These are phyloP conservation scores for Hypomesus transpacificus DNA, from an alignment of 2,113 vertebrate genomes.

Conservation along the genomic window DNA sequence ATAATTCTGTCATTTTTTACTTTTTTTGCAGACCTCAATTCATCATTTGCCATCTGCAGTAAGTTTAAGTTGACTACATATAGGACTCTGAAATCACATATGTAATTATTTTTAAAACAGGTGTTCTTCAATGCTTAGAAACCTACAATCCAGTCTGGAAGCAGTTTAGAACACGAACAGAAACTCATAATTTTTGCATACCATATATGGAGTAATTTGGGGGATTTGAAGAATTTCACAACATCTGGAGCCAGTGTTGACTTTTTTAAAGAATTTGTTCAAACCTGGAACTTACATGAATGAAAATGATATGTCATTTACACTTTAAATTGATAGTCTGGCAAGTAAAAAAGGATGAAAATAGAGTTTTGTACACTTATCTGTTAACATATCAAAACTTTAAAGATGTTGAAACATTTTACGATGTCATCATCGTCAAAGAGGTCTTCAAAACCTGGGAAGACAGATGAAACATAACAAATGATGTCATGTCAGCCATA, in stretches of 20 bases:
- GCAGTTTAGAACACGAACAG: slow-evolving; percentile 41
- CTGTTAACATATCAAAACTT: slow-evolving; percentile 15
- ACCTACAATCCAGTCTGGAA: slow-evolving; percentile 66
- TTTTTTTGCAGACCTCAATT: slow-evolving; percentile 35
- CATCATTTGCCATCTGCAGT: slow-evolving; percentile 59
- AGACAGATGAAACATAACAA: slow-evolving; percentile 4
- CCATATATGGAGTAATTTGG: slow-evolving; percentile 55
- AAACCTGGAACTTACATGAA: slow-evolving; percentile 44
- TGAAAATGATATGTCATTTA: slow-evolving; percentile 64
- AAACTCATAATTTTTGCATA: slow-evolving; percentile 60
- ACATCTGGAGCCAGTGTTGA: slow-evolving; percentile 56
- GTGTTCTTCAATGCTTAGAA: slow-evolving; percentile 61
- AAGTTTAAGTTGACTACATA: slow-evolving; percentile 41
- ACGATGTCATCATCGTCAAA: slow-evolving; percentile 80
- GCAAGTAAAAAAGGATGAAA: background rate
- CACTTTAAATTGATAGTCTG: slow-evolving; percentile 52
- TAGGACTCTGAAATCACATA: slow-evolving; percentile 43
- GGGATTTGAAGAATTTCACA: slow-evolving; percentile 56
- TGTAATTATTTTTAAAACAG: slow-evolving; percentile 72
- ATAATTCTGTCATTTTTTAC: slow-evolving; percentile 18
- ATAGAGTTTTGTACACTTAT: slow-evolving; percentile 22
- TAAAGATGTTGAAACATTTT: slow-evolving; percentile 35
- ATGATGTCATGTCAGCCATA: background rate
- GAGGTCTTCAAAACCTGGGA: slow-evolving; percentile 79
- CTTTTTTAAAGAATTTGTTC: slow-evolving; percentile 50